A percentile compares a stretch with the other conserved stretches of the same genome.
These are phyloP conservation scores for Drosophila mayri DNA, from an alignment of 1,140 invertebrate species.

Conservation along the genomic window DNA sequence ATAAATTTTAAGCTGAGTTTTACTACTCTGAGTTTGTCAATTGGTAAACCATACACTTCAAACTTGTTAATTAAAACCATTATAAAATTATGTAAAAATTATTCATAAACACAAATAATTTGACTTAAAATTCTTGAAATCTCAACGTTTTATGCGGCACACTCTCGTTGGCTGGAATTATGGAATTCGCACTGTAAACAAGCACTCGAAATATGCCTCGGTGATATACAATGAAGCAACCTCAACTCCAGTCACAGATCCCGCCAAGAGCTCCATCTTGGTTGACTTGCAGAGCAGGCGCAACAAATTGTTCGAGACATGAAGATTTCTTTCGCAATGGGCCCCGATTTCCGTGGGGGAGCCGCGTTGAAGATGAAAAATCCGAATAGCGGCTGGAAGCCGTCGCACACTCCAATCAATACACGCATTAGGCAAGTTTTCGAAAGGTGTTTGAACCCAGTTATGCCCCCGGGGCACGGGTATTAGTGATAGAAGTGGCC, in stretches of 20 bases:
- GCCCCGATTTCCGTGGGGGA: slow-evolving; percentile 42
- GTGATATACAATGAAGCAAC: slow-evolving; percentile 45
- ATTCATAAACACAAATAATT: not conserved
- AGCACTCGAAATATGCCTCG: slow-evolving; percentile 31
- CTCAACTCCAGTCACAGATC: slow-evolving; percentile 13
- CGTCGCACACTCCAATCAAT: slow-evolving; percentile 59
- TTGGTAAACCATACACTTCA: too few relatives aligned
- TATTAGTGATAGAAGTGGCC: slow-evolving; percentile 44
- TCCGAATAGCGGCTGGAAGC: slow-evolving; percentile 25
- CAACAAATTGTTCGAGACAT: slow-evolving; percentile 54
- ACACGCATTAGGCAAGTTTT: slow-evolving; percentile 72
- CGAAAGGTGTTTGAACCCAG: slow-evolving; percentile 78
- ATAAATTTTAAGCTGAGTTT: not conserved
- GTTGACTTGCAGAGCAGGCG: slow-evolving; percentile 46
- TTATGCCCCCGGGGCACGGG: slow-evolving; percentile 46
- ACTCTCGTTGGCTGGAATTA: not conserved
- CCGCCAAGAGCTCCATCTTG: slow-evolving; percentile 19
- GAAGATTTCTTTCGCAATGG: slow-evolving; percentile 58
- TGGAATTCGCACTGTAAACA: slow-evolving; percentile 19
- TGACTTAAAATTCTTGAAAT: not conserved
- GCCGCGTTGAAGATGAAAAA: slow-evolving; percentile 34
- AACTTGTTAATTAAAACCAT: not conserved
- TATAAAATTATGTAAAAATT: not conserved
- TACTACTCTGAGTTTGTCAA: too few relatives aligned
- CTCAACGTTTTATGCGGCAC: not conserved